Conservation (phyloP, 2,113 vertebrate species). For the Campylomormyrus numenius region DNA sequence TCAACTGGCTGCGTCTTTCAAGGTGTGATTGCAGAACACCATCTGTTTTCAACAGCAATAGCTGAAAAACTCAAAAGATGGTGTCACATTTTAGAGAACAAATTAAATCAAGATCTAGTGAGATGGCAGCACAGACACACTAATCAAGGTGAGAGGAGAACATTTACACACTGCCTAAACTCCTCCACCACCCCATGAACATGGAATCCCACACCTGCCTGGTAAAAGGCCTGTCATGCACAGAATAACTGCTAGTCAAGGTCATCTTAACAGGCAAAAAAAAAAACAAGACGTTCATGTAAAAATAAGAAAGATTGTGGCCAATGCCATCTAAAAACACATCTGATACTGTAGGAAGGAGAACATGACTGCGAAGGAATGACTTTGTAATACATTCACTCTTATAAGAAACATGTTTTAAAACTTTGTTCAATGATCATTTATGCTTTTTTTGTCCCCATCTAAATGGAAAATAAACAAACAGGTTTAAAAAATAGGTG, state of each 20-base stretch:
- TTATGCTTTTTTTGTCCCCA: background rate
- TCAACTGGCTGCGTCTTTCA: background rate
- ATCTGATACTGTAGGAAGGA: background rate
- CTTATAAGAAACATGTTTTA: background rate
- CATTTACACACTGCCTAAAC: background rate
- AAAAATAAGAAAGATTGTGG: background rate
- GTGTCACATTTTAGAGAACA: conserved; percentile 26
- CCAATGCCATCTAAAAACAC: background rate
- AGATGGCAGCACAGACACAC: background rate
- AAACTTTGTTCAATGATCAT: background rate
- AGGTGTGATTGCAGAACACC: background rate
- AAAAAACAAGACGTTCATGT: background rate
- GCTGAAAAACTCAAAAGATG: conserved; percentile 19
- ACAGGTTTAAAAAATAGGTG: background rate
- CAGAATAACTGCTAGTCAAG: conserved; percentile 43
- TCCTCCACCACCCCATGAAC: background rate
- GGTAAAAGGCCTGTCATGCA: conserved; percentile 46
- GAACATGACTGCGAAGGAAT: background rate
- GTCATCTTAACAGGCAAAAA: conserved; percentile 21
- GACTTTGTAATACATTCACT: conserved; percentile 1
- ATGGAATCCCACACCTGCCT: background rate
- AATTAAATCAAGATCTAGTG: background rate
- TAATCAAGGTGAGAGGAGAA: background rate
- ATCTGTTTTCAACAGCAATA: conserved; percentile 9
- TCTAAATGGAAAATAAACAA: background rate